phyloP scores from a whole-genome alignment of 2,113 vertebrate species.

The Zosterops hypoxanthus region DNA sequence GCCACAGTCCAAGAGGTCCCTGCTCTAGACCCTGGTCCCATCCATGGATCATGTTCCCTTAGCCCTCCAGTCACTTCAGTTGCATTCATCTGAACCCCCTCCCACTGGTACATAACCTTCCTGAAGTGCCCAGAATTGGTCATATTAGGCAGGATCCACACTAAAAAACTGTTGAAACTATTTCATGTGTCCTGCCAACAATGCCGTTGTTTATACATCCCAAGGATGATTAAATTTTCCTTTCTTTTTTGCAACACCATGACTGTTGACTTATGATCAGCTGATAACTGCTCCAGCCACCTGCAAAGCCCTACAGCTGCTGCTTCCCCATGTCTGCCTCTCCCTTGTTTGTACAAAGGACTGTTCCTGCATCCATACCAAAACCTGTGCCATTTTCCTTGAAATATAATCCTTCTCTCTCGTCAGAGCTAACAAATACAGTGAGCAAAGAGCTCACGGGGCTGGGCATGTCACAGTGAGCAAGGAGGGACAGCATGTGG shows the following conservation, averaged over 20 bases:
- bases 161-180: neutral
- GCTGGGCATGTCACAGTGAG: neutral
- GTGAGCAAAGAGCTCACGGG: neutral
- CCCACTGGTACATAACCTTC: neutral
- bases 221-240: neutral
- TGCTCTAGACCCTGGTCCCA: neutral
- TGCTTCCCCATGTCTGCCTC: neutral
- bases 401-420: neutral
- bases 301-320: neutral
- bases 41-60: neutral
- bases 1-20: neutral
- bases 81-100: neutral
- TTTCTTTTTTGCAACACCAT: conserved; percentile 14
- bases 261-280: neutral
- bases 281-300: neutral
- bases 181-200: neutral
- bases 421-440: neutral
- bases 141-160: neutral
- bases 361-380: neutral
- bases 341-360: neutral
- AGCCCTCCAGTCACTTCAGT: neutral
- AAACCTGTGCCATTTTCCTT: neutral
- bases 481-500: neutral
- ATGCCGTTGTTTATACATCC: neutral
- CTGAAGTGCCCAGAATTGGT: neutral